These are phyloP conservation scores for Sinocyclocheilus maitianheensis DNA, from an alignment of 2,113 vertebrate genomes.

Conservation along the genomic window DNA sequence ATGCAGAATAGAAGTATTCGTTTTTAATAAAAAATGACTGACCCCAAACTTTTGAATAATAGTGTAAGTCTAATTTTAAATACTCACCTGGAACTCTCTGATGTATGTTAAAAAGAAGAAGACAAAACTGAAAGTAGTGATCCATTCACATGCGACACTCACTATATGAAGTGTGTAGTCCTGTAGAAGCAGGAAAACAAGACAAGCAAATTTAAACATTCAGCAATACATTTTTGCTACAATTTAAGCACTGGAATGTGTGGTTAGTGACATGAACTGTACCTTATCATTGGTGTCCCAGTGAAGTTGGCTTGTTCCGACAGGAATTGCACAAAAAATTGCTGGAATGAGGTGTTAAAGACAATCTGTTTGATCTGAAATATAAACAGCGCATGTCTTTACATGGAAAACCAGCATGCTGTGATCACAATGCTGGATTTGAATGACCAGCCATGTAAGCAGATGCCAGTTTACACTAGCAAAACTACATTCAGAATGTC, in stretches of 20 bases:
- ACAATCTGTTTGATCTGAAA: slow-evolving; percentile 18
- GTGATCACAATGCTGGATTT: not conserved
- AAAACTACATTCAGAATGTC: not conserved
- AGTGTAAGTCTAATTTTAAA: not conserved
- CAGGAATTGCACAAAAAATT: slow-evolving; percentile 79
- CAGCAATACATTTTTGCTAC: no score
- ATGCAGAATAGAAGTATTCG: no score
- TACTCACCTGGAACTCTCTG: slow-evolving; percentile 89
- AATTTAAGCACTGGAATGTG: not conserved
- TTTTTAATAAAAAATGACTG: no score
- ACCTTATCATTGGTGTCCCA: slow-evolving; percentile 83
- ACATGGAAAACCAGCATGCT: not conserved
- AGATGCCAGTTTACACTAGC: not conserved
- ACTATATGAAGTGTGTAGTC: slow-evolving; percentile 76
- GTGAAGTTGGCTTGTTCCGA: slow-evolving; percentile 77
- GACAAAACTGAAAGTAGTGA: slow-evolving; percentile 88
- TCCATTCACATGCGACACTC: slow-evolving; percentile 93
- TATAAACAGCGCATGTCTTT: not conserved
- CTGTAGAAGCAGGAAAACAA: slow-evolving; percentile 52
- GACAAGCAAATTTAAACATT: not conserved
- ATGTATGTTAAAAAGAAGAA: slow-evolving; percentile 94
- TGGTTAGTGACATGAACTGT: slow-evolving; percentile 14
- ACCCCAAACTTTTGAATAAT: not conserved
- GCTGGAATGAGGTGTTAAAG: slow-evolving; percentile 71
- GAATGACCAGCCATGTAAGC: not conserved